These are phyloP conservation scores for Mormyrus iriodes DNA, from an alignment of 2,113 vertebrate species.

Conservation along the genomic window DNA sequence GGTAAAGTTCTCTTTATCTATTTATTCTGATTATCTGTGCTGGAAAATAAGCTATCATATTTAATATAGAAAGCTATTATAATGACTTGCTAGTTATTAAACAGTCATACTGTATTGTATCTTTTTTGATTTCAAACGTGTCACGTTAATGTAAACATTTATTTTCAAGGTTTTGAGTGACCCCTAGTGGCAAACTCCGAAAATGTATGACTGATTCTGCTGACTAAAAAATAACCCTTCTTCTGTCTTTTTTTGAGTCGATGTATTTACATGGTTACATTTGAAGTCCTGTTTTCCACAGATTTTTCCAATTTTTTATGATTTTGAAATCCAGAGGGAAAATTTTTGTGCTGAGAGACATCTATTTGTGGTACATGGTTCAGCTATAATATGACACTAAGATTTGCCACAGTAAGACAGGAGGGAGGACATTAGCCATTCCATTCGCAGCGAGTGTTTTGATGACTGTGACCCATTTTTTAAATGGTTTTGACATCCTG, in stretches of 20 bases:
- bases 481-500: background rate
- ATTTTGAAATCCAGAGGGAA: background rate
- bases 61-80: background rate
- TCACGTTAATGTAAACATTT: background rate
- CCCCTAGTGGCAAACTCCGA: constrained; percentile 2
- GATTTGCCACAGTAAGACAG: background rate
- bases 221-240: background rate
- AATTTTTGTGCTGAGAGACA: background rate
- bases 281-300: background rate
- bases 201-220: background rate
- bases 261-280: background rate
- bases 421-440: too few relatives aligned
- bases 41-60: background rate
- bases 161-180: background rate
- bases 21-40: background rate
- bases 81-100: background rate
- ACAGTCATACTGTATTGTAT: background rate
- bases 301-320: background rate
- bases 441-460: background rate
- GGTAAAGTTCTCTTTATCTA: background rate
- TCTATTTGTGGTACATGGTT: background rate
- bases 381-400: background rate
- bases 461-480: background rate
- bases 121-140: background rate
- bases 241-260: background rate